Evolutionary conservation across 2,113 vertebrate genomes (phyloP), one percentile per base, ranked within the genome.

Genomic region (Todiramphus chloris): DNA sequence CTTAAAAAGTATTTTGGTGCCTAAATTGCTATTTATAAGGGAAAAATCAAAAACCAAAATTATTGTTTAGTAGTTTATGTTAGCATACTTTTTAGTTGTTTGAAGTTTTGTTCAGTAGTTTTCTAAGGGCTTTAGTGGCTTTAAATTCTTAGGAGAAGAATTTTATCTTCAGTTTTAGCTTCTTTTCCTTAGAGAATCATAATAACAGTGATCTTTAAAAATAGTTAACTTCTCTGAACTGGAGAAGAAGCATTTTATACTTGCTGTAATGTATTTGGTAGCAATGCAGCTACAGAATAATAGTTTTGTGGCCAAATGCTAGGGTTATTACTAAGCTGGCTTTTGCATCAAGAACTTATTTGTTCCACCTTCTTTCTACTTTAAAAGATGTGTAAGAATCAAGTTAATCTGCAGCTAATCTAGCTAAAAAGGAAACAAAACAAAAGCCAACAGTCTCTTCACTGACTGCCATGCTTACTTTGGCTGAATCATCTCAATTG

Each of bases 331-430:
- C 51, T 67, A 91, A 85, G 33, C 46, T 95, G 95, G 58, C 74
- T 86, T 93, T 66, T 83, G 82, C 53, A 85, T 74, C 50, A 51
- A 78, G 43, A 89, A 74, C 21, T 94, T 68, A 84, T 11, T 79
- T 5, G 2, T 91, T 88, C 85, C 76, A 89, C 90, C 62, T 87
- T 87, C 66, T 58, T 72, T 64, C 79, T 85, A 20, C 74, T 89
- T 89, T 67, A 70, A 82, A 90, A 72, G 59, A 96, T 39, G 74
- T 70, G 80, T 91, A 88, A 94, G 63, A 37, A 88, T 74, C 50
- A 83, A 88, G 81, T 89, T 96, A 96, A 95, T 96, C 82, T 96
- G 89, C 90, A 94, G 91, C 77, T 95, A 80, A 97, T 93, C 80
- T 79, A 80, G 79, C 87, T 88, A 30, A 67, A 91, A 91, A 89